Base-by-base conservation (phyloP, 2,113 vertebrate genomes). In the Hippopotamus amphibius region DNA sequence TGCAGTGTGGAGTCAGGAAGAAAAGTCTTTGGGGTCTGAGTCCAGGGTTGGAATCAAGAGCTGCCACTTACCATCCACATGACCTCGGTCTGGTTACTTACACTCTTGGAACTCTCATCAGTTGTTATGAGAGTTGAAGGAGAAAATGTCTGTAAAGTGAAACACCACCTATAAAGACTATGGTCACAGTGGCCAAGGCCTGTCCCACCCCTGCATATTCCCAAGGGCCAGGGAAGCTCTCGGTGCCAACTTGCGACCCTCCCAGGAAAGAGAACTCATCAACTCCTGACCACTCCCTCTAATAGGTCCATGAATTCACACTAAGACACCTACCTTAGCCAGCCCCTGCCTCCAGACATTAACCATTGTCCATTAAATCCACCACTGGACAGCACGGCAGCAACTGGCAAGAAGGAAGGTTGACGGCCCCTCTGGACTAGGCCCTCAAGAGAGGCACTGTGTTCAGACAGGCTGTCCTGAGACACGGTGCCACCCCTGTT, bases 401-500 rank as follows among this genome's bases (percentile, higher is more conserved):
- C 74, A n/a, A 15, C 65, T 16, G 55, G 61, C 50, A 66, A 41
- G 82, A 66, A 50, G 33, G 68, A 11, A n/a, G 69, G 65, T 33
- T 43, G 68, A 53, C 7, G 7, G 17, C 53, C 57, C 30, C 22
- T 21, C 66, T 16, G 46, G 53, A 37, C 46, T 11, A 19, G 22
- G 87, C 65, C 48, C 74, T 63, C 33, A 8, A 41, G 26, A 59
- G 66, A 86, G 50, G 82, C 41, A 9, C 15, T 46, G 19, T 37
- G 5, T 26, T 41, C 68, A 57, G 48, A 50, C 9, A 41, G 37
- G 30, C 69, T 68, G 37, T 22, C 61, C 63, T 4, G 11, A 88
- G 83, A 41, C 57, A 12, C 0, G 0, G 0, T 14, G 30, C 1
- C 30, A 6, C 41, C 86, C 74, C 43, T 0, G n/a, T 61, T 11